Evolutionary conservation across 2,888 invertebrate genomes (phyloP), one percentile per base, ranked within the genome.

Genomic region (Apodemia mormo): DNA sequence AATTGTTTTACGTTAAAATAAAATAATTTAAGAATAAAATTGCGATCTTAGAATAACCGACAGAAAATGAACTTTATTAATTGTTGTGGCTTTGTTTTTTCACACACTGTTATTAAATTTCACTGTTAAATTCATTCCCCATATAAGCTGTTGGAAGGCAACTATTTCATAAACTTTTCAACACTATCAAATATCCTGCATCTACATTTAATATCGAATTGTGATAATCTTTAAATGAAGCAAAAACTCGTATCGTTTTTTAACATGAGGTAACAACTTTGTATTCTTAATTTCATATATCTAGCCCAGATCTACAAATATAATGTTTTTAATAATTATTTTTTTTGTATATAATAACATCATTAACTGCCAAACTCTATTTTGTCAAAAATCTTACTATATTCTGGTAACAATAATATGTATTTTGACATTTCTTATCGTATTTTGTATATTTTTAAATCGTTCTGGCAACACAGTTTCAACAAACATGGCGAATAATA

Each of bases 201-300:
- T 52, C 30, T 68, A 61, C 61, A 37, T 61, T 61, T 61, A 30
- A 61, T 61, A 61, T 61, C 61, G 61, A 61, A 61, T 61, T 14
- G 61, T 61, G 37, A 64, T 64, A 37, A 64, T 64, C 37, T 64
- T 33, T 64, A 64, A 64, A 64, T 33, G 33, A 64, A 74, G 65
- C 69, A 70, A 71, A 72, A 75, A 73, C 75, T 73, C 67, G 68
- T 68, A 66, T 67, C 52, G 43, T 54, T 65, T 70, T 70, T 69
- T 30, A 71, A 74, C 56, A 74, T 76, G 78, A 77, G 76, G 74
- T 79, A 79, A 78, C 76, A 75, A 74, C 69, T 68, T 74, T 76
- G 73, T 75, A 73, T 76, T 71, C 70, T 73, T 71, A 70, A 73
- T 61, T 61, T 61, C 33, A 61, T 61, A 61, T 61, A 61, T 10